phyloP scores from a whole-genome alignment of 2,113 vertebrate species.

The Indicator maculatus region DNA sequence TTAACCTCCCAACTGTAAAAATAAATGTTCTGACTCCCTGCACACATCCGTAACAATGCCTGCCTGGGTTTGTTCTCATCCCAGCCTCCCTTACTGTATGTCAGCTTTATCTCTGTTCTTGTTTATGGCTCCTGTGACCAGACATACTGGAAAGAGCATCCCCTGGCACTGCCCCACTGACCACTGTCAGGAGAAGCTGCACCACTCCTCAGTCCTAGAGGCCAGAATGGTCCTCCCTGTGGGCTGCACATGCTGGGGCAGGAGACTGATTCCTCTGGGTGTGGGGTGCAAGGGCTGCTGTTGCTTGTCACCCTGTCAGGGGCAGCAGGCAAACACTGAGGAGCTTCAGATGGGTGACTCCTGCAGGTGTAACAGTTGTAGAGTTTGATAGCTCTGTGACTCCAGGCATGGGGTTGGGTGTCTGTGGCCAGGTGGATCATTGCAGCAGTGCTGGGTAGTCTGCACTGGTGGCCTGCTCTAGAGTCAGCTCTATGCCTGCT shows the following conservation, averaged over 20 bases:
- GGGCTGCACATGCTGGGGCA: not conserved
- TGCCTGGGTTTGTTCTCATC: not conserved
- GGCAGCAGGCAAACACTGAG: not conserved
- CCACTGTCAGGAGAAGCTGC: rapidly evolving
- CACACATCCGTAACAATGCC: not conserved
- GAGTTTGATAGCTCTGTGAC: not conserved
- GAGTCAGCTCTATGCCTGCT: no score
- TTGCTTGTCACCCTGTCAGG: not conserved
- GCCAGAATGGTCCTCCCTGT: not conserved
- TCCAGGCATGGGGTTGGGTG: not conserved
- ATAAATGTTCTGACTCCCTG: not conserved
- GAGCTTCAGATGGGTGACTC: not conserved
- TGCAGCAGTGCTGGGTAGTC: no score
- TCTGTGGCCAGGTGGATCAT: not conserved
- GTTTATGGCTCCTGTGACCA: not conserved
- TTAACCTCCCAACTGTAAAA: not conserved
- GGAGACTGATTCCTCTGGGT: not conserved
- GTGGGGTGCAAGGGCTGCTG: not conserved
- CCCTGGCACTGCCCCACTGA: no score
- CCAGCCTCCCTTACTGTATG: not conserved
- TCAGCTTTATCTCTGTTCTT: not conserved
- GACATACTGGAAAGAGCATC: not conserved
- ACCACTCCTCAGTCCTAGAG: not conserved
- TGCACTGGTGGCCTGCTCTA: no score
- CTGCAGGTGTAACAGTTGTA: not conserved